Conservation (phyloP, 2,113 vertebrate genomes). For the Eubucco bourcierii region DNA sequence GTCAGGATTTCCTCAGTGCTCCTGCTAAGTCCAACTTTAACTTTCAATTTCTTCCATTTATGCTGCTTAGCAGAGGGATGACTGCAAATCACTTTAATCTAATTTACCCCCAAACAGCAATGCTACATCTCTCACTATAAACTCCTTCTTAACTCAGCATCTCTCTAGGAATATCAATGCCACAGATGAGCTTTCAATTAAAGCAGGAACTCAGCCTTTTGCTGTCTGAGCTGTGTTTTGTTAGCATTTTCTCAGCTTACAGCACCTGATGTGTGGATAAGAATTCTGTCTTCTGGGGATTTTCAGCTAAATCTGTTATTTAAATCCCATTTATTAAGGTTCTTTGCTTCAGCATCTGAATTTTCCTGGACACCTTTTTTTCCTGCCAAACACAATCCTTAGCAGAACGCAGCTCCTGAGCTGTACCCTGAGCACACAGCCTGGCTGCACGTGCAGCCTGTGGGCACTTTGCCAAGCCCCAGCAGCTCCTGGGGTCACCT, state of each 20-base stretch:
- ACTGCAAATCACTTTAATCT: slow-evolving; percentile 62
- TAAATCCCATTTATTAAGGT: slow-evolving; percentile 61
- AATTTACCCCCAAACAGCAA: slow-evolving; percentile 51
- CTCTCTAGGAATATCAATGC: slow-evolving; percentile 53
- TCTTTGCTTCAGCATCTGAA: neutral
- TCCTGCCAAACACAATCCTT: neutral
- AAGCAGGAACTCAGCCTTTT: slow-evolving; percentile 42
- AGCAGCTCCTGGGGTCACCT: neutral
- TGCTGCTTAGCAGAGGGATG: slow-evolving; percentile 36
- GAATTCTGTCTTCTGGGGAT: slow-evolving; percentile 39
- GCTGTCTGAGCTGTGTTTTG: slow-evolving; percentile 19
- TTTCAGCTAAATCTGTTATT: slow-evolving; percentile 68
- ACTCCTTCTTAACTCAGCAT: slow-evolving; percentile 44
- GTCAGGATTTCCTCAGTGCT: neutral
- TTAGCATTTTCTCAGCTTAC: slow-evolving; percentile 59
- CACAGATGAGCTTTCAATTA: slow-evolving; percentile 48
- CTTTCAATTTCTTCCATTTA: slow-evolving; percentile 21
- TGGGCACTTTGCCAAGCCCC: fast-evolving
- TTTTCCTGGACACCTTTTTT: slow-evolving; percentile 21
- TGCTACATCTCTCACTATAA: slow-evolving; percentile 37
- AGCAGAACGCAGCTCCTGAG: neutral
- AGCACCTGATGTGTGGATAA: slow-evolving; percentile 60
- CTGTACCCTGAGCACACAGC: neutral
- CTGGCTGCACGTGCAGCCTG: neutral
- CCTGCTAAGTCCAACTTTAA: slow-evolving; percentile 14